These are phyloP conservation scores for Heliconius congener DNA, from an alignment of 1,140 invertebrate genomes.

Conservation along the genomic window DNA sequence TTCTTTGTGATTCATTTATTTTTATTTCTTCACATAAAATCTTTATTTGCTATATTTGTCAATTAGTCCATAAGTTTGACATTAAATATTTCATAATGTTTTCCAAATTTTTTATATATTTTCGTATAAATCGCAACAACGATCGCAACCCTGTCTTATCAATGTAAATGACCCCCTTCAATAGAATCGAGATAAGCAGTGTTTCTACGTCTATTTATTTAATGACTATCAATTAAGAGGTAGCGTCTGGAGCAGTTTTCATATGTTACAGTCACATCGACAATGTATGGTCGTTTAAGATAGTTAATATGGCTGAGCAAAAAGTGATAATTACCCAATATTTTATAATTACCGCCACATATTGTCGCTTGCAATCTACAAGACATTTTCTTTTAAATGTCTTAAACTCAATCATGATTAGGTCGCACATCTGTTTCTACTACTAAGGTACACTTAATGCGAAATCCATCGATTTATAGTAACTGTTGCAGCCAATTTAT, in stretches of 20 bases:
- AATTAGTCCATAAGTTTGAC: no score
- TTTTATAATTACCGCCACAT: conserved; percentile 18
- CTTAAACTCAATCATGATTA: conserved; percentile 1
- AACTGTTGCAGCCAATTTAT: neutral
- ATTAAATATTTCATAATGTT: no score
- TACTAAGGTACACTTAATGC: neutral
- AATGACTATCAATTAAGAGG: conserved; percentile 56
- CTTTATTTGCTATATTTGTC: no score
- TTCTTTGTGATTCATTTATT: no score
- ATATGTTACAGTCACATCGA: conserved; percentile 45
- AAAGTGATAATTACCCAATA: conserved; percentile 16
- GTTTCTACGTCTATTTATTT: conserved; percentile 51
- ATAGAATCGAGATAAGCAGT: conserved; percentile 51
- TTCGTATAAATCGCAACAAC: neutral
- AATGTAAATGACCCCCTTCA: conserved; percentile 43
- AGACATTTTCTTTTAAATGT: conserved; percentile 20
- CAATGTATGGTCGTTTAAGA: conserved; percentile 28
- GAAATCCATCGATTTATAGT: neutral
- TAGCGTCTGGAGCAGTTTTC: conserved; percentile 43
- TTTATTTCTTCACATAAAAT: no score
- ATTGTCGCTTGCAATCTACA: conserved; percentile 12
- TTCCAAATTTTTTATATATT: no score
- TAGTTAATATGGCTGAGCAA: conserved; percentile 30
- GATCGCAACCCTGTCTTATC: conserved; percentile 42
- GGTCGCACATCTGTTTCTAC: neutral